Base-by-base conservation (phyloP, 1,140 invertebrate species). In the Zaprionus nigranus region DNA sequence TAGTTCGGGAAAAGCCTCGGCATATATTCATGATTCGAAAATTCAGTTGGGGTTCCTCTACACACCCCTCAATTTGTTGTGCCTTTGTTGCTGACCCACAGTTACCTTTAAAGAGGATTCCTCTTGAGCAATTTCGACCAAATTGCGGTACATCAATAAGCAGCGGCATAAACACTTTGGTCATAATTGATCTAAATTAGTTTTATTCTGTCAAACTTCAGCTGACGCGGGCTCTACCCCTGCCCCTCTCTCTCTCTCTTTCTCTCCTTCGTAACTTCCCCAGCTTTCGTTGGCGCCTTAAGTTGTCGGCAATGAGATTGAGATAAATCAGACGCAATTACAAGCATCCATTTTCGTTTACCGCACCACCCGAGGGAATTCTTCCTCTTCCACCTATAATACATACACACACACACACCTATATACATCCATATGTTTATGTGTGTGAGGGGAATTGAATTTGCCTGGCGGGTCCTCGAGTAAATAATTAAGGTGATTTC, bases 251-350 rank as follows among this genome's bases (percentile, higher is more conserved):
- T 24, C 51, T 22, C 62, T 53, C 36, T 20, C 34, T 64, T 17
- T 20, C 17, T 5, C 26, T 46, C 43, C 43, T 51, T 53, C 34
- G 24, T n/a, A 17, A 46, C n/a, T 46, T 11, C n/a, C 15, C 15
- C 26, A 3, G 15, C 56, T 58, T 58, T 30, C 6, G 0, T 5
- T 13, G 13, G 20, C n/a, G n/a, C 49, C 22, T 20, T 56, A 7
- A 59, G 64, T 54, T 73, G 70, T 30, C 28, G 60, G 73, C 72
- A 67, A 56, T 88, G 78, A 84, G 85, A 79, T 69, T 90, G 81
- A 88, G 82, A 88, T 88, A 90, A 90, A 88, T 88, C 85, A 88
- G 78, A 88, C 80, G 81, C 83, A 87, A 87, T 87, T 87, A 87
- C 81, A 87, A 88, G 63, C 83, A 83, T 87, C 71, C 80, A 74